Evolutionary conservation across 2,797 vertebrate species (phyloP).

Genomic region (Ptychadena robeensis): DNA sequence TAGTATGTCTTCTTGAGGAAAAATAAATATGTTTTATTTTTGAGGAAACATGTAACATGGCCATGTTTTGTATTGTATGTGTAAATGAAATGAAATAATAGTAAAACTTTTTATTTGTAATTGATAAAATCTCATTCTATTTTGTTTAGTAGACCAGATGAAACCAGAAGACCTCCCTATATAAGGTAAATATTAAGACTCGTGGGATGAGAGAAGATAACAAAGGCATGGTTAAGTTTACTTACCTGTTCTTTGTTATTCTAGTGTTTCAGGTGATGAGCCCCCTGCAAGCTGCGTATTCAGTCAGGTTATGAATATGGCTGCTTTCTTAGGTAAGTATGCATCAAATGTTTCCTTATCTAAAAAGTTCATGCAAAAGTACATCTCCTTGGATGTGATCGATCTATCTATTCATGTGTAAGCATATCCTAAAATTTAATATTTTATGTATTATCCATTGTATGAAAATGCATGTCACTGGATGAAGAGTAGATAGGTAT

Average conservation of each 20-base stretch:
- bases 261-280: conserved; percentile 85
- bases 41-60: no score
- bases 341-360: conserved; percentile 1
- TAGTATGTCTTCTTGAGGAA: no score
- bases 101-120: no score
- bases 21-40: no score
- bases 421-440: no score
- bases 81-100: no score
- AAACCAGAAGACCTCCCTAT: conserved; percentile 79
- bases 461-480: no score
- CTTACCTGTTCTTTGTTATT: conserved; percentile 66
- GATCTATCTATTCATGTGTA: no score
- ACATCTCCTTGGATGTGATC: background rate
- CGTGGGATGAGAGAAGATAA: background rate
- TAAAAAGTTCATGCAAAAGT: background rate
- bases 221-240: conserved; percentile 29
- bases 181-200: conserved; percentile 80
- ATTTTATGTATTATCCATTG: no score
- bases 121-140: conserved; percentile 44
- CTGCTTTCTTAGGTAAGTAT: conserved; percentile 86
- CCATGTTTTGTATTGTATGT: no score
- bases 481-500: no score
- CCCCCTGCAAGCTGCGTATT: conserved; percentile 92
- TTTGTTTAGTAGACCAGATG: conserved; percentile 72
- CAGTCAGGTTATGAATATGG: conserved; percentile 91